A percentile compares a stretch with the other conserved stretches of the same genome.
Conservation (phyloP, 2,888 invertebrate genomes). For the Gasteruption jaculator region DNA sequence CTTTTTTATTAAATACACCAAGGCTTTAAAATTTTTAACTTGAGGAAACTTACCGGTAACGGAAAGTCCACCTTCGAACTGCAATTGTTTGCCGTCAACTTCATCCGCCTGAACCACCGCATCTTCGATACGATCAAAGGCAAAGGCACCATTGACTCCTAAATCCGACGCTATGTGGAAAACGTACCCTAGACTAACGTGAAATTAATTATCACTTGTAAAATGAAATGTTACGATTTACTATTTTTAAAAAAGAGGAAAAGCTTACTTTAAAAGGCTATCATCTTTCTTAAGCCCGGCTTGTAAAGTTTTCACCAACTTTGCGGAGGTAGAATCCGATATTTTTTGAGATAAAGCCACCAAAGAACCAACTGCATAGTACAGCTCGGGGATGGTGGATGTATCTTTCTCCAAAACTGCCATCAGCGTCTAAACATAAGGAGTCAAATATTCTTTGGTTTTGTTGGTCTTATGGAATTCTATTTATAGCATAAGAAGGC, state of each 20-base stretch:
- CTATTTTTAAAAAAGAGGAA: conserved; percentile 6
- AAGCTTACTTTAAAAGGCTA: conserved; percentile 62
- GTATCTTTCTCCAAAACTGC: conserved; percentile 64
- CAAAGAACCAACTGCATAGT: conserved; percentile 68
- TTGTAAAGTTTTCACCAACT: conserved; percentile 69
- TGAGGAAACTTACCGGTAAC: conserved; percentile 56
- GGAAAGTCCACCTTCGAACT: conserved; percentile 89
- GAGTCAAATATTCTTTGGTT: neutral
- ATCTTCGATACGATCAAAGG: conserved; percentile 79
- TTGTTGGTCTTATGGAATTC: conserved; percentile 15
- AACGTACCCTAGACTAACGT: conserved; percentile 73
- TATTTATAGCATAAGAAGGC: conserved; percentile 13
- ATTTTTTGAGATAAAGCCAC: conserved; percentile 65
- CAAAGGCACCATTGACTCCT: conserved; percentile 63
- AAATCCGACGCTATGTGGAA: conserved; percentile 78
- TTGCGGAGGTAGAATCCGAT: conserved; percentile 58
- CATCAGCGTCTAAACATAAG: conserved; percentile 45
- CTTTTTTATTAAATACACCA: too few relatives aligned
- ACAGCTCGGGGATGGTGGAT: conserved; percentile 66
- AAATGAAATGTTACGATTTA: conserved; percentile 9
- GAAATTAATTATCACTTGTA: conserved; percentile 12
- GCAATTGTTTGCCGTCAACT: conserved; percentile 79
- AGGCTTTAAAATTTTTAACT: neutral
- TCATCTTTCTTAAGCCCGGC: conserved; percentile 82
- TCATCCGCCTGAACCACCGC: conserved; percentile 95